Conservation (phyloP, 2,888 invertebrate genomes). For the Heteropelma amictum region DNA sequence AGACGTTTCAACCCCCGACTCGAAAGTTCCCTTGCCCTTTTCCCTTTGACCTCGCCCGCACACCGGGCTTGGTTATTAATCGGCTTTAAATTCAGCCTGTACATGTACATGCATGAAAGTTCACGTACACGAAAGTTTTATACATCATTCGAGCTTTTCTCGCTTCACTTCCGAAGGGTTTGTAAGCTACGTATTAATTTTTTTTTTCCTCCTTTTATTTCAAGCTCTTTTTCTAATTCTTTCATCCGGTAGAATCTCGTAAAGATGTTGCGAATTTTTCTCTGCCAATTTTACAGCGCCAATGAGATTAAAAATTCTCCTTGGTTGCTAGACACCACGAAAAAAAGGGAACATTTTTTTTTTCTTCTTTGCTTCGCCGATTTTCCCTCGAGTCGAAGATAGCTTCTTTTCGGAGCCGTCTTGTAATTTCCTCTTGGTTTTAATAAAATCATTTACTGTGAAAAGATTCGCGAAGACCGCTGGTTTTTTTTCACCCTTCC, state of each 20-base stretch:
- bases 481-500: too few species aligned
- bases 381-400: too few species aligned
- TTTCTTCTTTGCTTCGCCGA: too few species aligned
- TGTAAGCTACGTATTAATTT: slow-evolving; percentile 2
- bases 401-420: too few species aligned
- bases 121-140: neutral
- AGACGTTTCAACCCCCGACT: neutral
- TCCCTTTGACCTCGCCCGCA: neutral
- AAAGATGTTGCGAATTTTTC: neutral
- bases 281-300: too few species aligned
- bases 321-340: too few species aligned
- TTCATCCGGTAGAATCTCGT: neutral
- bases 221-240: neutral
- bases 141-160: neutral
- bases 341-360: too few species aligned
- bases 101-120: neutral
- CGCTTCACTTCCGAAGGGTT: neutral
- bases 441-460: too few species aligned
- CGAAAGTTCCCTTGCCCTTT: neutral
- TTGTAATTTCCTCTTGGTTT: too few species aligned
- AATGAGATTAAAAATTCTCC: too few species aligned
- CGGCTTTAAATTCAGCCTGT: slow-evolving; percentile 61
- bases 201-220: neutral
- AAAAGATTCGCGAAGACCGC: too few species aligned
- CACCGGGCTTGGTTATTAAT: slow-evolving; percentile 65